Evolutionary conservation across 35 echinoderm and acorn worm species (phyloP), one percentile per base, ranked within the genome.

Genomic region (Apostichopus parvimensis): DNA sequence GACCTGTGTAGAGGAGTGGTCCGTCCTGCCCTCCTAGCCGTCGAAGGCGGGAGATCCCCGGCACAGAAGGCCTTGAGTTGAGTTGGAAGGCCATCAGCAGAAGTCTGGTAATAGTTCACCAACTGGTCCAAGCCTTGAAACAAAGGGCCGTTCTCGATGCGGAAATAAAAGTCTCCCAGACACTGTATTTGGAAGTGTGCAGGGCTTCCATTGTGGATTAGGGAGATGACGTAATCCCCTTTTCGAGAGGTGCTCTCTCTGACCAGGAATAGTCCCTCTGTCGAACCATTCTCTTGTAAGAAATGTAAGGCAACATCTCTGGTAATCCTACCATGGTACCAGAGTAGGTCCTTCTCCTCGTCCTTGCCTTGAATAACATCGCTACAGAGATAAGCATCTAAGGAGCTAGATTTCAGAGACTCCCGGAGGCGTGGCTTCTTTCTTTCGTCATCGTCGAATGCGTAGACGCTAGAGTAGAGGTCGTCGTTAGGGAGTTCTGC

Each of bases 111-210:
- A 78, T 94, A 88, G 17, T 64, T 81, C 7, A 94, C 54, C 18
- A 94, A 73, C 17, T 94, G 87, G n/a, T 91, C 93, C 34, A 94
- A 52, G 24, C 93, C 93, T 77, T 90, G 78, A 90, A 94, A 94
- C 6, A 90, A 9, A 56, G 87, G 86, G 4, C 89, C 90, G 5
- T 89, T 95, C 28, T 99, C 97, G 24, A 99, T 96, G 56, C 94
- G 91, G 66, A 93, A 95, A 57, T 96, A 96, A 75, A 95, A 94
- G 79, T 98, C 95, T 4, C 94, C 95, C 56, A 96, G 79, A 79
- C 95, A 96, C 82, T 99, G 97, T 11, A 99, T 94, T 78, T 96
- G 97, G 86, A 99, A 96, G 86, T 98, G 97, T 73, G 95, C 95
- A 64, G 97, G 93, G 21, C 84, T 81, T 1, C 57, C 64, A 18